Percentiles rank a stretch among this genome's conserved stretches.
Conservation (phyloP, 1,140 invertebrate genomes). For the Drosophila littoralis region DNA sequence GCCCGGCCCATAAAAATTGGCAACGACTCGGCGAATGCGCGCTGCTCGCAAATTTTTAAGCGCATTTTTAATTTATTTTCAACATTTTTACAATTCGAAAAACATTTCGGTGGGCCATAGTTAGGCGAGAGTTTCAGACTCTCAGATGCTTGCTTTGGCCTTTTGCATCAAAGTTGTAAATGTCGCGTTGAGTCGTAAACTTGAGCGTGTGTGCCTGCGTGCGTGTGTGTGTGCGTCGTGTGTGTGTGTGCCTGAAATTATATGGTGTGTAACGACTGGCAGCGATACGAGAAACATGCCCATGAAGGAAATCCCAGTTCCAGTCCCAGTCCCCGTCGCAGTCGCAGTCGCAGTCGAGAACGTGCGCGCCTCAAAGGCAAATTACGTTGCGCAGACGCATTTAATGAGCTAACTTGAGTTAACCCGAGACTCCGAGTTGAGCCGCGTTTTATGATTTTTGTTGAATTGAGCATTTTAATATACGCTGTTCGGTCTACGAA, state of each 20-base stretch:
- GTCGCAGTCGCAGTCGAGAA: constrained; percentile 44
- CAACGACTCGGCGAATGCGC: constrained; percentile 27
- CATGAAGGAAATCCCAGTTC: constrained; percentile 14
- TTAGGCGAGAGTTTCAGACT: constrained; percentile 23
- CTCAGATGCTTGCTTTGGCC: constrained; percentile 34
- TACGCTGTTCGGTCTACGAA: neutral
- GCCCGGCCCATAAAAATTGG: constrained; percentile 50
- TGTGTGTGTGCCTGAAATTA: constrained; percentile 36
- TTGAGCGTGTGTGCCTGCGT: constrained; percentile 22
- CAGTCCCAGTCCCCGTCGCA: neutral
- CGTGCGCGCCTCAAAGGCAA: constrained; percentile 78
- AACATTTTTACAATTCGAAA: constrained; percentile 78
- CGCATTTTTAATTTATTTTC: constrained; percentile 81
- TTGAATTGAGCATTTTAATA: constrained; percentile 15
- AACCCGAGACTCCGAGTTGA: constrained; percentile 5
- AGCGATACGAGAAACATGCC: constrained; percentile 50
- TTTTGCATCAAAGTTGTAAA: constrained; percentile 82
- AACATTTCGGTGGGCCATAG: constrained; percentile 39
- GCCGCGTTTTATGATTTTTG: neutral
- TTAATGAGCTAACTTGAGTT: constrained; percentile 63
- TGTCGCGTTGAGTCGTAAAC: constrained; percentile 79
- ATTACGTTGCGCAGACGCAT: constrained; percentile 80
- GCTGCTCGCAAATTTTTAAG: constrained; percentile 63
- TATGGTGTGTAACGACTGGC: constrained; percentile 60
- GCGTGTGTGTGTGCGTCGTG: constrained; percentile 4